Conservation (phyloP, 2,888 invertebrate genomes). For the Subacronicta megacephala region DNA sequence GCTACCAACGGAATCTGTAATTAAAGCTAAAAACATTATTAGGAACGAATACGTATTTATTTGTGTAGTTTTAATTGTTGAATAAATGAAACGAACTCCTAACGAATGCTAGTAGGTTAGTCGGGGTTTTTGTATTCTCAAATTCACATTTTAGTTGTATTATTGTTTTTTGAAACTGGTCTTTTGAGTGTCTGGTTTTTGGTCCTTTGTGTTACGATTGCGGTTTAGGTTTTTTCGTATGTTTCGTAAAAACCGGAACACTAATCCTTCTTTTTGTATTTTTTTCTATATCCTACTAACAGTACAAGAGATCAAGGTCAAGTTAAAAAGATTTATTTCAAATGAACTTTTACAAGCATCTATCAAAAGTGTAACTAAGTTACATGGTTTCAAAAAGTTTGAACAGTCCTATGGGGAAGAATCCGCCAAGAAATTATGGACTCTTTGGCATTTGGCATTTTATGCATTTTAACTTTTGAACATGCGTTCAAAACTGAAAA, state of each 20-base stretch:
- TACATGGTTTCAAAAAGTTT: too few relatives aligned
- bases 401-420: too few relatives aligned
- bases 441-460: too few relatives aligned
- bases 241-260: conserved; percentile 6
- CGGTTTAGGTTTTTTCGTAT: conserved; percentile 1
- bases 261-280: neutral
- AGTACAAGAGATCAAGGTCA: neutral
- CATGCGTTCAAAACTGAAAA: too few relatives aligned
- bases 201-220: conserved; percentile 10
- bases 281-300: neutral
- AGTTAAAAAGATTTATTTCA: too few relatives aligned
- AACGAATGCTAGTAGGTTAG: conserved; percentile 12
- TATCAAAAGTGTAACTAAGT: too few relatives aligned
- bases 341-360: too few relatives aligned
- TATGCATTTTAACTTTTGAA: too few relatives aligned
- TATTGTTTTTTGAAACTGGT: conserved; percentile 27
- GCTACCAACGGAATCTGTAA: conserved; percentile 3
- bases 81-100: conserved; percentile 15
- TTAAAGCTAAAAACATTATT: conserved; percentile 5
- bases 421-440: too few relatives aligned
- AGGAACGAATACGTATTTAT: conserved; percentile 10
- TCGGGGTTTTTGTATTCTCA: conserved; percentile 3
- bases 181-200: conserved; percentile 21
- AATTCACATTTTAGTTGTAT: conserved; percentile 17
- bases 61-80: conserved; percentile 12